A percentile compares a stretch with the other conserved stretches of the same genome.
Evolutionary conservation across 2,113 vertebrate genomes (phyloP).

Genomic region (Thryonomys swinderianus): DNA sequence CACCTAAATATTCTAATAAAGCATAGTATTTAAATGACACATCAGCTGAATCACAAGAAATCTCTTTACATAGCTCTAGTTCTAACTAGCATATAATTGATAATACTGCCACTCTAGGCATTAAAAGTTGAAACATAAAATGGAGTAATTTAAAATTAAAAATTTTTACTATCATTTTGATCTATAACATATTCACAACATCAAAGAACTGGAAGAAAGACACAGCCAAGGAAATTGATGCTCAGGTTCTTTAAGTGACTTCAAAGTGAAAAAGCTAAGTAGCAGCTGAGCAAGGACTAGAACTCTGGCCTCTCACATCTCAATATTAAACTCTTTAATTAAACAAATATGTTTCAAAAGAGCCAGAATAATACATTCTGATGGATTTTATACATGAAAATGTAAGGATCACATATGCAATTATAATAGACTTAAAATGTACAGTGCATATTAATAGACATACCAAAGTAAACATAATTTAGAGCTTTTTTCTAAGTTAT

Average conservation of each 20-base stretch:
- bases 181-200: constrained; percentile 44
- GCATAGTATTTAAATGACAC: constrained; percentile 83
- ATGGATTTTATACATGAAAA: constrained; percentile 54
- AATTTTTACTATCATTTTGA: constrained; percentile 57
- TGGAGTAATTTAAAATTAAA: constrained; percentile 57
- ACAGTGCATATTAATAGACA: constrained; percentile 5
- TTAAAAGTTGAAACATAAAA: constrained; percentile 46
- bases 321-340: constrained; percentile 50
- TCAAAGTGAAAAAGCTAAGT: constrained; percentile 31
- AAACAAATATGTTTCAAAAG: constrained; percentile 42
- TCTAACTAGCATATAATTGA: constrained; percentile 71
- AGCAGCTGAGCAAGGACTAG: constrained; percentile 40
- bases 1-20: constrained; percentile 90
- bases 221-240: constrained; percentile 10
- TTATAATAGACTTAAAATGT: constrained; percentile 47
- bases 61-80: constrained; percentile 78
- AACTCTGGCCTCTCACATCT: not conserved
- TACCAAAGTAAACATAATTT: constrained; percentile 21
- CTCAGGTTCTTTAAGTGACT: constrained; percentile 46
- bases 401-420: constrained; percentile 45
- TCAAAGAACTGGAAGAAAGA: constrained; percentile 31
- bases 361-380: constrained; percentile 51
- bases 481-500: constrained; percentile 48
- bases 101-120: constrained; percentile 55
- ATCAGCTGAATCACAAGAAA: constrained; percentile 75